These are phyloP conservation scores for Microcebus lehilahytsara DNA, from an alignment of 2,113 vertebrate genomes.

Conservation along the genomic window DNA sequence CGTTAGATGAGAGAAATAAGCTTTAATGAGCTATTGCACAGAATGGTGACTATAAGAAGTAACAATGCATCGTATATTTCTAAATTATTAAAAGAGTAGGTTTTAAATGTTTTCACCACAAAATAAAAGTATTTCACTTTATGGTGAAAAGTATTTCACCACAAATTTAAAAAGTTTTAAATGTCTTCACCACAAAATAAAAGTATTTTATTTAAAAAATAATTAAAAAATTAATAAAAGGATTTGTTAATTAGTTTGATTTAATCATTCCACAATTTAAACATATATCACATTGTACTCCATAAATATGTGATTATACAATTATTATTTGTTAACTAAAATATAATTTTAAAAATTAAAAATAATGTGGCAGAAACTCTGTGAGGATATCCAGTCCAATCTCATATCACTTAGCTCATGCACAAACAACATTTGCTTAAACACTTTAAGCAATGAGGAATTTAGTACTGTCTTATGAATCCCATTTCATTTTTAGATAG, in stretches of 20 bases:
- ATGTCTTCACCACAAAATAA: too few relatives aligned
- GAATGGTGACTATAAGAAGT: not conserved
- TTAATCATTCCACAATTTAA: not conserved
- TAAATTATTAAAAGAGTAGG: not conserved
- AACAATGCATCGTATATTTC: not conserved
- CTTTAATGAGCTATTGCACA: not conserved
- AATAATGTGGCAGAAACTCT: not conserved
- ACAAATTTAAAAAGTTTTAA: too few relatives aligned
- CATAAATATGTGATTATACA: not conserved
- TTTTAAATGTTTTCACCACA: not conserved
- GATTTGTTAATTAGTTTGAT: not conserved
- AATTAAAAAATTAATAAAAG: too few relatives aligned
- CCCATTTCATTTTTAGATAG: not conserved
- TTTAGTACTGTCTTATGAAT: not conserved
- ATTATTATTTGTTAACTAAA: not conserved
- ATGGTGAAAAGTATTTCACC: too few relatives aligned
- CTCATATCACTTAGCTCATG: not conserved
- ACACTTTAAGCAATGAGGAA: not conserved
- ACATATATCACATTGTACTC: not conserved
- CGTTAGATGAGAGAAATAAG: not conserved
- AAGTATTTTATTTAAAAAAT: too few relatives aligned
- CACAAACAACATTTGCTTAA: not conserved
- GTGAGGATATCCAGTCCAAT: not conserved
- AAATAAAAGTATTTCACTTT: too few relatives aligned
- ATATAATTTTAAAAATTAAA: not conserved